Percentiles rank a stretch among this genome's conserved stretches.
Conservation (phyloP, 2,797 vertebrate genomes). For the Thamnophis elegans region DNA sequence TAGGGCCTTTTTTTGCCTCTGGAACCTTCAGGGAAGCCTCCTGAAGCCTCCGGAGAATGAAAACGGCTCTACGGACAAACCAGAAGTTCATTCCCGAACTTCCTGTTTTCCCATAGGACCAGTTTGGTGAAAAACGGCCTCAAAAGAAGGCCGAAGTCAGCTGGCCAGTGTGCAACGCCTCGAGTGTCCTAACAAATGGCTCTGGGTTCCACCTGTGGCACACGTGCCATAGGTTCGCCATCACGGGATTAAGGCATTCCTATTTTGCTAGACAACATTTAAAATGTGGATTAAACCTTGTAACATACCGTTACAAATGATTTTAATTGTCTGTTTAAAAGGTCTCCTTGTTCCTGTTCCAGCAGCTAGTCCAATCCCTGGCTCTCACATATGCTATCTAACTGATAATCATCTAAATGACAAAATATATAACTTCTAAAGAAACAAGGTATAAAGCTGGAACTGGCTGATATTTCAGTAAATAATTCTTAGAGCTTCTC, state of each 20-base stretch:
- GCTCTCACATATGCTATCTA: neutral
- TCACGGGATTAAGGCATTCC: neutral
- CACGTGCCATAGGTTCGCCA: too few species aligned
- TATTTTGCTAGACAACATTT: neutral
- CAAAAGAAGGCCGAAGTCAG: too few species aligned
- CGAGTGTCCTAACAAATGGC: too few species aligned
- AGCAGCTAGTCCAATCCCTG: neutral
- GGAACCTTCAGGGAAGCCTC: too few species aligned
- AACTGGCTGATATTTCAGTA: constrained; percentile 52
- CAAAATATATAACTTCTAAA: neutral
- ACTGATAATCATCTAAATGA: neutral
- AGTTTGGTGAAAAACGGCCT: too few species aligned
- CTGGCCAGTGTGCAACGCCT: too few species aligned
- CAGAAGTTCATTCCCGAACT: too few species aligned
- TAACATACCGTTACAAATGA: neutral
- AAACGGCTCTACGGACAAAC: too few species aligned
- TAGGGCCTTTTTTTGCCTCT: too few species aligned
- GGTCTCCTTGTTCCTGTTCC: neutral
- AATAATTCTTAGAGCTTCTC: constrained; percentile 50
- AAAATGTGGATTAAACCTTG: neutral
- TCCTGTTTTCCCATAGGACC: too few species aligned
- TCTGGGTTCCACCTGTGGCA: too few species aligned
- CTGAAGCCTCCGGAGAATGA: too few species aligned
- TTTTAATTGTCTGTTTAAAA: neutral
- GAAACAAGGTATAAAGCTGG: neutral